Percentiles rank a stretch among this genome's conserved stretches.
Evolutionary conservation across 2,888 invertebrate genomes (phyloP).

Genomic region (Geotrupes spiniger): DNA sequence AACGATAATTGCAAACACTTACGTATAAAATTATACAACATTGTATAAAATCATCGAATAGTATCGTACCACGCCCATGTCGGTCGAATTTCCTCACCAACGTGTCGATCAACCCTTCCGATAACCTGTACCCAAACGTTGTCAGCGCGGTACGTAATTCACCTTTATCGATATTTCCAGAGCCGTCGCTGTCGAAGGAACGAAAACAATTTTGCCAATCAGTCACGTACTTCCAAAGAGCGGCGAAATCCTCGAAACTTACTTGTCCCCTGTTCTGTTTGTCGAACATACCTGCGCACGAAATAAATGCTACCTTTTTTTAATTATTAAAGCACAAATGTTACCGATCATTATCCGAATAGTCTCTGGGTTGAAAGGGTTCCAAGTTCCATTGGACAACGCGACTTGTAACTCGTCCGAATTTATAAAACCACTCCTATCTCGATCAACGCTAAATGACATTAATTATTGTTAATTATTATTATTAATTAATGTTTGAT

Average conservation of each 20-base stretch:
- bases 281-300: constrained; percentile 85
- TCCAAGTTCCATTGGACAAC: constrained; percentile 96
- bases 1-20: constrained; percentile 59
- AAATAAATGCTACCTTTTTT: too few species aligned
- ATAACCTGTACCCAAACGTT: constrained; percentile 85
- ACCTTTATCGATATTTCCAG: constrained; percentile 85
- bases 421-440: constrained; percentile 83
- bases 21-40: constrained; percentile 91
- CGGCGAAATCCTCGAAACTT: constrained; percentile 91
- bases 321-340: too few species aligned
- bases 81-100: constrained; percentile 93
- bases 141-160: constrained; percentile 90
- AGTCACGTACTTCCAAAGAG: constrained; percentile 96
- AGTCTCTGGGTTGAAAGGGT: constrained; percentile 96
- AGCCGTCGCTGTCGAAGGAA: constrained; percentile 89
- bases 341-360: constrained; percentile 93
- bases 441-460: constrained; percentile 77
- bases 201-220: constrained; percentile 98
- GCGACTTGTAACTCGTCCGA: constrained; percentile 87
- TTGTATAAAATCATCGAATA: constrained; percentile 98
- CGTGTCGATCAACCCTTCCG: constrained; percentile 75
- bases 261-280: constrained; percentile 84
- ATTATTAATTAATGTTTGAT: too few species aligned
- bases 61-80: constrained; percentile 83
- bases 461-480: too few species aligned